Base-by-base conservation (phyloP, 1,140 invertebrate species). In the Mya arenaria region DNA sequence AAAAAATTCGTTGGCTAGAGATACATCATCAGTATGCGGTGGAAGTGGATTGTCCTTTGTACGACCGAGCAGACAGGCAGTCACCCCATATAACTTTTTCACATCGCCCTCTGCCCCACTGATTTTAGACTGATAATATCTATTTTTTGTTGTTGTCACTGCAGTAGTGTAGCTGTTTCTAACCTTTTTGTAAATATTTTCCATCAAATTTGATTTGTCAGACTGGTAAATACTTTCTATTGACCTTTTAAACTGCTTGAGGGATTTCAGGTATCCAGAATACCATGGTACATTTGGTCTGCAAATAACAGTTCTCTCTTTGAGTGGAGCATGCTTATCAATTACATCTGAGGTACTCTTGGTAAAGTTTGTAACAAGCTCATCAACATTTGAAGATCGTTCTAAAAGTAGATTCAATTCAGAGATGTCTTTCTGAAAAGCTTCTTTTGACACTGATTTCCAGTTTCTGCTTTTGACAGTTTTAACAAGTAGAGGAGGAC, bases 21-120 rank as follows among this genome's bases (percentile, higher is more conserved):
- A 4, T 30, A 68, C 65, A 5, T 68, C 37, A 41, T 30, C 32
- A 8, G 65, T 68, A 39, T 68, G 36, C 5, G 65, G 65, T 23
- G 65, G 65, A 37, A 68, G 23, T 68, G 39, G 65, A 41, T 68
- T 68, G 34, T 68, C 65, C 65, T 39, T 68, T n/a, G 37, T 8
- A 3, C 65, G 65, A 4, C 65, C 65, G 32, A 44, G 65, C 65
- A 68, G 23, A 10, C 23, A 4, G 4, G 65, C 39, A 37, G 65
- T 68, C 10, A 68, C 65, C 4, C 37, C 23, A 44, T 68, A 39
- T 23, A 68, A 25, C 15, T 68, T 68, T 23, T 68, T 68, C 32
- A 68, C 36, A 68, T 68, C 32, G 4, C 65, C 36, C 36, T 68
- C 65, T 68, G 65, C 65, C 32, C 44, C 32, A 8, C 4, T 23